Base-by-base conservation (phyloP, 2,888 invertebrate species). In the Vanessa cardui region DNA sequence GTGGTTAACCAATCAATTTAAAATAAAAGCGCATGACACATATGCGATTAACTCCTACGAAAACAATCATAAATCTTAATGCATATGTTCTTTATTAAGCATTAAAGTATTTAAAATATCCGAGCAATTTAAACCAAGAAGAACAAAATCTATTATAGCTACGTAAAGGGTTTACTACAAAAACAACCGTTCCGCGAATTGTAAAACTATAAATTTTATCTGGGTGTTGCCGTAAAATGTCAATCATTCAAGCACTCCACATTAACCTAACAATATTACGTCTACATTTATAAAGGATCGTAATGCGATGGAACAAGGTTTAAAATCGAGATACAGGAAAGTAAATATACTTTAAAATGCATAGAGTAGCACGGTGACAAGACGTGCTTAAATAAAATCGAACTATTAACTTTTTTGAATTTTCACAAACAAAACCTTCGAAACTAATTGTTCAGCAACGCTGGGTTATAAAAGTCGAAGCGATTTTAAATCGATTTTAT, bases 141-240 rank as follows among this genome's bases (percentile, higher is more conserved):
- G 20, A 16, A 83, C 80, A 77, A 73, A 80, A 72, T 73, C 68
- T 61, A 72, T 68, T 75, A 77, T 82, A 83, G 83, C 83, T 82
- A 77, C 77, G 74, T 81, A 87, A 85, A 80, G 83, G 84, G 80
- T 82, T 81, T 80, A 81, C 69, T 76, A 82, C 81, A 83, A 83
- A 83, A 84, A 83, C 83, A 79, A 76, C 69, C 78, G 82, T 92
- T 90, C 90, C 79, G 89, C 88, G 91, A 91, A 91, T 88, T 86
- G 77, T 77, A 78, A 74, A 79, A 79, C 80, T 83, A 87, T 90
- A 90, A 89, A 89, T 86, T 85, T 81, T 79, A 79, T 83, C 83
- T 80, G 80, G 81, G 79, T 80, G 74, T 78, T 74, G 75, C 80
- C 84, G 78, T 88, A 86, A 89, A 89, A 85, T 74, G 87, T 89